phyloP scores from a whole-genome alignment of 2,113 vertebrate species.

The Lamprologus lemairii region DNA sequence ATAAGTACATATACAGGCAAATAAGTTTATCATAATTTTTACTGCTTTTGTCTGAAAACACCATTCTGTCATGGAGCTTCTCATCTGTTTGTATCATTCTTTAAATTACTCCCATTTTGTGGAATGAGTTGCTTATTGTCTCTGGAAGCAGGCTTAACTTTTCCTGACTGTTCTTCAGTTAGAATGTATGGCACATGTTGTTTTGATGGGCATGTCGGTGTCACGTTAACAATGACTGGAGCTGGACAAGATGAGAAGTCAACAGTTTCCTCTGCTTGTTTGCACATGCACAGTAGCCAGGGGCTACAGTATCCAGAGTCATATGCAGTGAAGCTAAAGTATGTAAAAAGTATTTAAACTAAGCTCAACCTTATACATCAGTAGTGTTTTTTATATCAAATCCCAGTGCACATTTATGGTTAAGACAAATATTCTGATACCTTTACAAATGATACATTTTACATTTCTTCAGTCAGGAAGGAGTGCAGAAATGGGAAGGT shows the following conservation, averaged over 20 bases:
- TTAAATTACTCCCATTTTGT: not conserved
- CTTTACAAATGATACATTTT: not conserved
- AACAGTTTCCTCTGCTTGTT: not conserved
- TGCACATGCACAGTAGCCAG: not conserved
- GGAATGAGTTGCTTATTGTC: not conserved
- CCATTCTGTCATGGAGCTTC: not conserved
- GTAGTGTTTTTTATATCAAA: not conserved
- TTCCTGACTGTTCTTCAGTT: not conserved
- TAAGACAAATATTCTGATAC: not conserved
- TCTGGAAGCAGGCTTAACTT: not conserved
- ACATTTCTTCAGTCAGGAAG: not conserved
- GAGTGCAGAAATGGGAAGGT: not conserved
- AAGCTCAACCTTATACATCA: not conserved
- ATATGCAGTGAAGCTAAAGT: not conserved
- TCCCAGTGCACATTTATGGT: not conserved
- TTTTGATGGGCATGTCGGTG: not conserved
- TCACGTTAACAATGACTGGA: not conserved
- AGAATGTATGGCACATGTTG: not conserved
- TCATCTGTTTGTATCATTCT: not conserved
- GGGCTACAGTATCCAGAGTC: not conserved
- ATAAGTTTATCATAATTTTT: not conserved
- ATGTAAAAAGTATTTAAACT: not conserved
- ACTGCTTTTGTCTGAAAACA: not conserved
- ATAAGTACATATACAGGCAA: not conserved
- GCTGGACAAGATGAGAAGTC: not conserved